phyloP scores from a whole-genome alignment of 1,140 invertebrate genomes.

The Drosophila lacteicornis region DNA sequence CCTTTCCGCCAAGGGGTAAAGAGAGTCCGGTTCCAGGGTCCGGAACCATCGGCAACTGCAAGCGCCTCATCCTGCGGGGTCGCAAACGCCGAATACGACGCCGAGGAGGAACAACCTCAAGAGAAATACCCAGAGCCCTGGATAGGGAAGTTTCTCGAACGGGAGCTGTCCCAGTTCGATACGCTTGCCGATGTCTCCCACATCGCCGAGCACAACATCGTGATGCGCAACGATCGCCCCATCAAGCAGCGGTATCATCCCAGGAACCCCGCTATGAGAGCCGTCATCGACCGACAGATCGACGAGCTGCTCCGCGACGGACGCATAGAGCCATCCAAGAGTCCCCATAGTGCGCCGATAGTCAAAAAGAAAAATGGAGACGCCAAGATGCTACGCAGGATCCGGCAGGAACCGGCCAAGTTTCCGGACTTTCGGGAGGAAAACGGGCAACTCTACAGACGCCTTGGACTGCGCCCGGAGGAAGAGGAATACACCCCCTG shows the following conservation, averaged over 20 bases:
- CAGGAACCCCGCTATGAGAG: conserved; percentile 34
- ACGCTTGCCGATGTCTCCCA: not conserved
- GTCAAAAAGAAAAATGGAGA: conserved; percentile 1
- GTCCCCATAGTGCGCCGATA: not conserved
- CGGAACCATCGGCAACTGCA: no score
- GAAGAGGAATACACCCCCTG: no score
- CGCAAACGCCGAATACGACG: not conserved
- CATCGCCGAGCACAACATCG: conserved; percentile 11
- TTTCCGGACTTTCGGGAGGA: no score
- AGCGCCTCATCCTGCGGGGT: no score
- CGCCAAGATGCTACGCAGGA: conserved; percentile 1
- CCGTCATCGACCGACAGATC: conserved; percentile 38
- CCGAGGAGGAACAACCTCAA: not conserved
- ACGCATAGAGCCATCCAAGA: not conserved
- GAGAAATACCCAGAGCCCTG: no score
- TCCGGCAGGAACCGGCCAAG: no score
- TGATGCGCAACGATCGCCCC: conserved; percentile 3
- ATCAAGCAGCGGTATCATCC: conserved; percentile 15
- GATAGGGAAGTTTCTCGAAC: no score
- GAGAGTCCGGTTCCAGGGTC: no score
- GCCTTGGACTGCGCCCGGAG: no score
- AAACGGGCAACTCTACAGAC: no score
- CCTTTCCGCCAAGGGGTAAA: no score
- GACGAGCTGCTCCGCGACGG: not conserved
- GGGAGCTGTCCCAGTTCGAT: not conserved